Evolutionary conservation across 1,140 invertebrate genomes (phyloP).

Genomic region (Rhynchophorus ferrugineus): DNA sequence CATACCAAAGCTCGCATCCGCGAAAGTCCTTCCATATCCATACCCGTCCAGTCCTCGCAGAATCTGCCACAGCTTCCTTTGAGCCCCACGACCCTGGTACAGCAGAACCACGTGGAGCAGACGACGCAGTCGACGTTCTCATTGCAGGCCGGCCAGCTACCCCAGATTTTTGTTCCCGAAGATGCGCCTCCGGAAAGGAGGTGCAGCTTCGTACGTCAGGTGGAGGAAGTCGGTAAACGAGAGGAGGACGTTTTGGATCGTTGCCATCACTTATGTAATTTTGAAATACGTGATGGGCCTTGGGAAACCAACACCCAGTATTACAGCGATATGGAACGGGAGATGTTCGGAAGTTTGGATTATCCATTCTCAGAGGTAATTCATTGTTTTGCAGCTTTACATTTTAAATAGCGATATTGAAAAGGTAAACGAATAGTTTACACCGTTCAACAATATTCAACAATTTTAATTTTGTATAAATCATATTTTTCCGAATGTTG

Average conservation of each 20-base stretch:
- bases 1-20: slow-evolving; percentile 30
- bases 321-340: slow-evolving; percentile 34
- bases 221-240: slow-evolving; percentile 37
- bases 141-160: slow-evolving; percentile 32
- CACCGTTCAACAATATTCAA: too few species aligned
- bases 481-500: too few species aligned
- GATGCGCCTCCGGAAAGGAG: slow-evolving; percentile 35
- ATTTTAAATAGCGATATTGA: too few species aligned
- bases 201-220: slow-evolving; percentile 40
- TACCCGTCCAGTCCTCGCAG: slow-evolving; percentile 33
- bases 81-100: slow-evolving; percentile 14
- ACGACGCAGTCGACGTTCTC: slow-evolving; percentile 10
- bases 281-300: slow-evolving; percentile 38
- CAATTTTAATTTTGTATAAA: too few species aligned
- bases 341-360: slow-evolving; percentile 38
- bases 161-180: slow-evolving; percentile 36
- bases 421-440: too few species aligned
- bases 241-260: slow-evolving; percentile 34
- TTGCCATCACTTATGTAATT: slow-evolving; percentile 40
- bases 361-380: slow-evolving; percentile 41
- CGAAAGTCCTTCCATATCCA: slow-evolving; percentile 39
- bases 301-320: slow-evolving; percentile 34
- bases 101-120: slow-evolving; percentile 19
- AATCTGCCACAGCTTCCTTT: slow-evolving; percentile 23
- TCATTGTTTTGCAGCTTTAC: neutral